Evolutionary conservation across 2,888 invertebrate genomes (phyloP), one percentile per base, ranked within the genome.

Genomic region (Chrysina gloriosa): DNA sequence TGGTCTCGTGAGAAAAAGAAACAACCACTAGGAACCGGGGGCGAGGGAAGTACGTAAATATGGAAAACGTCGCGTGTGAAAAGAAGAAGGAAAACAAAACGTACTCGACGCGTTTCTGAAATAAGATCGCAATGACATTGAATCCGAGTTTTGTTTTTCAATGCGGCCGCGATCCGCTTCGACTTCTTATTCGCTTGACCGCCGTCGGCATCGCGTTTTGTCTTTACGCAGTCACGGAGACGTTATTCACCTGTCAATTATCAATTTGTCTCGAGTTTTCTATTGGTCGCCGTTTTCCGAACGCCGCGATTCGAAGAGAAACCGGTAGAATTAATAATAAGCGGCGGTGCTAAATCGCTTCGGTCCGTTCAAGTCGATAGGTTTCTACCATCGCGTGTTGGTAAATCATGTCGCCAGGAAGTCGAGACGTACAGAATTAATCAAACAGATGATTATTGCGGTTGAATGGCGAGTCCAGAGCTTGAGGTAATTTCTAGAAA

Each of bases 161-260:
- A 52, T 29, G 9, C 7, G n/a, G 27, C 31, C 31, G 31, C 45
- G 21, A 1, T 5, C 1, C 6, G 19, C 19, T 45, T 21, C 21
- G 19, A 6, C 31, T 19, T 52, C n/a, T 52, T 31, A 9, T 29
- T 7, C 9, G 14, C 19, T 29, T 52, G 31, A 9, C 29, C 7
- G 19, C 19, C 31, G 14, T n/a, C 31, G 9, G 31, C 16, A 14
- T 31, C 31, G 52, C 31, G 52, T 52, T 52, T 52, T 52, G 52
- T 52, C 34, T 52, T 52, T 31, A 52, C 31, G 31, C 52, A 31
- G 52, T 52, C 52, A 31, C 31, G 52, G 16, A 14, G 52, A 52
- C 52, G 52, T 52, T 52, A 52, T 52, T 52, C 52, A 31, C 29
- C 52, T 52, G 52, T 29, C 52, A 52, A 52, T 52, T 52, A 52